Conservation (phyloP, 2,113 vertebrate species). For the Equus quagga region DNA sequence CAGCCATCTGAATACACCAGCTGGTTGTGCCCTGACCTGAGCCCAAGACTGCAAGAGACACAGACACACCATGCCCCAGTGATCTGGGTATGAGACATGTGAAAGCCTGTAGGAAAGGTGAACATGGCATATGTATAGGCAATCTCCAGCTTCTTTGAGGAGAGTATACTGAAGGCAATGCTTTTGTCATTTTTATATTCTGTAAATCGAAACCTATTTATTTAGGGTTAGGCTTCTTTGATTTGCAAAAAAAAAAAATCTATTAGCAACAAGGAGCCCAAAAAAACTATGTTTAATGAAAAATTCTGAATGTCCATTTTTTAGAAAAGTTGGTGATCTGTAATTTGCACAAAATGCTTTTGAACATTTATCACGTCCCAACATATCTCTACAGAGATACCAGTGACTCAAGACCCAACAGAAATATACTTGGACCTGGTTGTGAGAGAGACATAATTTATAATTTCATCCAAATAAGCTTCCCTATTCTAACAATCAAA, state of each 20-base stretch:
- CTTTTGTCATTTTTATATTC: background rate
- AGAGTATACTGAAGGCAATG: background rate
- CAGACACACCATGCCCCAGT: background rate
- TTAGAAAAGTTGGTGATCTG: background rate
- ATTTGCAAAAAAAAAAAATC: background rate
- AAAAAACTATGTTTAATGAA: background rate
- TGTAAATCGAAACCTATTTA: background rate
- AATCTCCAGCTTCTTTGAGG: background rate
- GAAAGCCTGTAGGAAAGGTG: background rate
- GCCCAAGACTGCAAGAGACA: background rate
- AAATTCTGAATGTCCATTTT: background rate
- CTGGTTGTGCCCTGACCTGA: background rate
- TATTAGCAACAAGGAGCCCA: background rate
- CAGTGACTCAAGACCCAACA: background rate
- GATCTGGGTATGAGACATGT: background rate
- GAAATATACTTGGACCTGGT: background rate
- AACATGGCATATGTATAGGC: background rate
- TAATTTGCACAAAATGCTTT: conserved; percentile 45
- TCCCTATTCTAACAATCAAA: background rate
- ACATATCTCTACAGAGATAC: background rate
- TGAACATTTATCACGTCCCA: background rate
- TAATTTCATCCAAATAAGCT: background rate
- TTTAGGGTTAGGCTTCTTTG: background rate
- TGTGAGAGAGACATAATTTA: background rate
- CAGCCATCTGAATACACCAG: background rate